A percentile compares a stretch with the other conserved stretches of the same genome.
Conservation (phyloP, 2,797 vertebrate species). For the Muscicapa comitata region DNA sequence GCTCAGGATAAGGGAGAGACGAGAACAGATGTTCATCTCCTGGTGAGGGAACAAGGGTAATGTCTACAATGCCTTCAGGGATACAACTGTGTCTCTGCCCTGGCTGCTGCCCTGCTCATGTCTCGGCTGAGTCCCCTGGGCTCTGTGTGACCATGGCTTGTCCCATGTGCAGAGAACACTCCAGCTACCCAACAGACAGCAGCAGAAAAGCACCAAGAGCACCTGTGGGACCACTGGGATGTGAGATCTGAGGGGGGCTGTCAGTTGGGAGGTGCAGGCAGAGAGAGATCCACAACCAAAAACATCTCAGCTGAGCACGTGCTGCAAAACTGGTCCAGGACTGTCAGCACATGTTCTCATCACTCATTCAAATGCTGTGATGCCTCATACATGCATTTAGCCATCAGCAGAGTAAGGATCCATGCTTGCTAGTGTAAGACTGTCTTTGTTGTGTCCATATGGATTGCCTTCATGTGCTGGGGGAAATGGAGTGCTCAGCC, state of each 20-base stretch:
- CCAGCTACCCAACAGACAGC: neutral
- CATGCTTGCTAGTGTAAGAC: accelerated
- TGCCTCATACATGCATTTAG: neutral
- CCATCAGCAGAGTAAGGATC: neutral
- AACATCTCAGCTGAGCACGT: neutral
- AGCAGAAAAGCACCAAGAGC: neutral
- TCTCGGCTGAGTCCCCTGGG: neutral
- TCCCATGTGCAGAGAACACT: neutral
- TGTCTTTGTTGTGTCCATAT: neutral
- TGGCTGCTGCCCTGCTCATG: neutral
- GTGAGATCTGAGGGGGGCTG: neutral
- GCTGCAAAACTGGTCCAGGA: neutral
- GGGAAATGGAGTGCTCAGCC: neutral
- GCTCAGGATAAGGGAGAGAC: neutral
- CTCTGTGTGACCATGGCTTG: neutral
- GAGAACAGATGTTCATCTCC: neutral
- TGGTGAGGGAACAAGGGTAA: neutral
- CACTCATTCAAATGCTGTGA: neutral
- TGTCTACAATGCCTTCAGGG: neutral
- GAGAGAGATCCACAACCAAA: neutral
- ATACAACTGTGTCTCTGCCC: neutral
- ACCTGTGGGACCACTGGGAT: neutral
- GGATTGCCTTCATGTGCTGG: neutral
- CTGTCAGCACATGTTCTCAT: neutral
- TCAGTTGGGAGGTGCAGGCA: neutral